Conservation (phyloP, 2,888 invertebrate genomes). For the Euplexia lucipara region DNA sequence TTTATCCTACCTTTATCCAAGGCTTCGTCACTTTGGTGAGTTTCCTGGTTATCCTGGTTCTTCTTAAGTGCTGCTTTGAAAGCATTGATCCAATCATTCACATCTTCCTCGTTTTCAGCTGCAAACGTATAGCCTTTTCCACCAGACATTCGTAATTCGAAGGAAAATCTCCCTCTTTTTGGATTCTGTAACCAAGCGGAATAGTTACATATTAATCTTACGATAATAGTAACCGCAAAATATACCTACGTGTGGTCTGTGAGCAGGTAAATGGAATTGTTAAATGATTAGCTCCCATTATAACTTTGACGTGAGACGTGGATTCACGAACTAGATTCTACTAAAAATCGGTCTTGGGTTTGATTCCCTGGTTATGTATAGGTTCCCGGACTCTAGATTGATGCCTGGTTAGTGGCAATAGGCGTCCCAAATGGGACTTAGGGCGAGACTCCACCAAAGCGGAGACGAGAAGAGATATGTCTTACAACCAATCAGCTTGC, state of each 20-base stretch:
- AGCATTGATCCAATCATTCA: slow-evolving; percentile 95
- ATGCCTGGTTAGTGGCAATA: no score
- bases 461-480: no score
- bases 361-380: no score
- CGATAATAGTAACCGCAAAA: background rate
- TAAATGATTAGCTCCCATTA: background rate
- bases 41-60: slow-evolving; percentile 80
- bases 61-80: slow-evolving; percentile 96
- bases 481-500: no score
- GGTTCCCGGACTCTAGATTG: no score
- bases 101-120: slow-evolving; percentile 96
- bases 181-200: slow-evolving; percentile 91
- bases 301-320: no score
- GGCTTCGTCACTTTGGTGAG: slow-evolving; percentile 94
- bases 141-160: slow-evolving; percentile 97
- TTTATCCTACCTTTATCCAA: slow-evolving; percentile 90
- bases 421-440: no score
- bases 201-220: background rate
- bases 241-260: background rate
- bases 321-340: no score
- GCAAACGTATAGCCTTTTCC: slow-evolving; percentile 97
- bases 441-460: no score
- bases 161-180: slow-evolving; percentile 96
- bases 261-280: background rate
- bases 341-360: no score